phyloP scores from a whole-genome alignment of 2,113 vertebrate species.

The Rhynchomys soricoides region DNA sequence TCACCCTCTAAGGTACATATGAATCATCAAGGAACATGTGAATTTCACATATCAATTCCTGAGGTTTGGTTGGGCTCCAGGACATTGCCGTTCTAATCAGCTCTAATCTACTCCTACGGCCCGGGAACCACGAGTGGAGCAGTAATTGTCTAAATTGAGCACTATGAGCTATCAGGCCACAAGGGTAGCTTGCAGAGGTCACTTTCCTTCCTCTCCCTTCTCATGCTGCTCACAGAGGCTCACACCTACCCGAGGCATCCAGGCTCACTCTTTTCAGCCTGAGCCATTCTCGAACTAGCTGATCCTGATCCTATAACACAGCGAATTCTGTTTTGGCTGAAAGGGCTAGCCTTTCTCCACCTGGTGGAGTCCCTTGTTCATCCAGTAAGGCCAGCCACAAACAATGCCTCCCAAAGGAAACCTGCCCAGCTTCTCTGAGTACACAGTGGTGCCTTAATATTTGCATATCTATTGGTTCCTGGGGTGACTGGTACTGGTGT shows the following conservation, averaged over 20 bases:
- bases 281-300: background rate
- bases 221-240: background rate
- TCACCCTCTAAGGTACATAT: too few species aligned
- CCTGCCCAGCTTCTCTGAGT: background rate
- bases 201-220: background rate
- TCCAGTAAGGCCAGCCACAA: background rate
- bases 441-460: background rate
- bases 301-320: background rate
- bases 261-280: background rate
- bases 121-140: background rate
- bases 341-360: background rate
- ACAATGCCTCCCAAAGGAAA: background rate
- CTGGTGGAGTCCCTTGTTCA: background rate
- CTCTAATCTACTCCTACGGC: background rate
- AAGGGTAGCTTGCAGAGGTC: background rate
- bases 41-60: background rate
- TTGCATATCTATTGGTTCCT: background rate
- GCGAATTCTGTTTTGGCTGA: background rate
- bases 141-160: background rate
- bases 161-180: background rate
- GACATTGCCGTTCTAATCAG: background rate
- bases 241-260: background rate
- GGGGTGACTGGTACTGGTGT: background rate
- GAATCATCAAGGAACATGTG: background rate
- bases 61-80: background rate